Base-by-base conservation (phyloP, 2,888 invertebrate species). In the Polymixis lichenea region DNA sequence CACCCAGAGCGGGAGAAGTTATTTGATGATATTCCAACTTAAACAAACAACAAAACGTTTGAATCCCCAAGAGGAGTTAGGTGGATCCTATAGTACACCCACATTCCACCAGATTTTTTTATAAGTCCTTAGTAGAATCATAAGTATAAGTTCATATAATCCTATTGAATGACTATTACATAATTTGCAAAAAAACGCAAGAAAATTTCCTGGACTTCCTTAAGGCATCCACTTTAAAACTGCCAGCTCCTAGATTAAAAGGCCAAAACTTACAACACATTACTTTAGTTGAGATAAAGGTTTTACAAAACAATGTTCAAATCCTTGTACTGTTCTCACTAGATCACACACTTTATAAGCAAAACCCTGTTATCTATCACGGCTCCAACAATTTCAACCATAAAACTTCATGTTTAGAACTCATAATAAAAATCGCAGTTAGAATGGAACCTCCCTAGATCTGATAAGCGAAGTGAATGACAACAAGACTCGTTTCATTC, bases 401-500 rank as follows among this genome's bases (percentile, higher is more conserved):
- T 77, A 64, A 51, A 0, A 0, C 19, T 15, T 3, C 6, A 15
- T 0, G 0, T 0, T 2, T 19, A 67, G 15, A 80, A 25, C 55
- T 28, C 15, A n/a, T 15, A 60, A 32, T 51, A 19, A 49, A 9
- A 25, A 28, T 28, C 6, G 5, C 28, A 13, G 22, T 60, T 49
- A 38, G 2, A 65, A 77, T 51, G 55, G 11, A 17, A 51, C 28
- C 58, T 82, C 58, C 28, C 5, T 22, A 51, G 64, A 79, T 79
- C 82, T 82, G 79, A 79, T 79, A 82, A 79, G 38, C 22, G 0
- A 15, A 55, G 22, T 68, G 53, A 82, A 80, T 80, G 80, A 82
- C 61, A 80, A 82, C 58, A 19, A 66, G 65, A 49, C 83, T 49
- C 0, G 70, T 71, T 82, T 80, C 83, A 80, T 80, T 80, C 83